Conservation (phyloP, 2,797 vertebrate genomes). For the Xiphophorus birchmanni region DNA sequence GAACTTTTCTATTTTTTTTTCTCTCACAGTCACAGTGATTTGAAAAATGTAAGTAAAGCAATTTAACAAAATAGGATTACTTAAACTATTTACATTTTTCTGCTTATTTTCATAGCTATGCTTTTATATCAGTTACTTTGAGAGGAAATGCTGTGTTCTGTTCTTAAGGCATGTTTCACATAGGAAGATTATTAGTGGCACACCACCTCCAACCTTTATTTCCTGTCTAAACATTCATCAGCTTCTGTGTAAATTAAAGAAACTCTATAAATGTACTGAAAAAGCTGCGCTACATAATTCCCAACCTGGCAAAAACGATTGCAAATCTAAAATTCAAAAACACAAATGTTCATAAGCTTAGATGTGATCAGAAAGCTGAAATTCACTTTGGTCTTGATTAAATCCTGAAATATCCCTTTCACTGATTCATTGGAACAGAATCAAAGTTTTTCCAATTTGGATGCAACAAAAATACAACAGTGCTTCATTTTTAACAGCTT, state of each 20-base stretch:
- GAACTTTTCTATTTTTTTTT: not conserved
- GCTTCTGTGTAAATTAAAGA: not conserved
- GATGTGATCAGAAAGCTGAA: not conserved
- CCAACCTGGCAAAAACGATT: not conserved
- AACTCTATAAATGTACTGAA: not conserved
- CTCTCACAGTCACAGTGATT: not conserved
- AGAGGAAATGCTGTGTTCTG: not conserved
- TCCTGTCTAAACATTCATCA: not conserved
- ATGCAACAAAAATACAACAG: not conserved
- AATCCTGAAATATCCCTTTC: not conserved
- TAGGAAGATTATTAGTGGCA: not conserved
- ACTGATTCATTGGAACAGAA: not conserved
- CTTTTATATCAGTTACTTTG: not conserved
- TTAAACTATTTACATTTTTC: not conserved
- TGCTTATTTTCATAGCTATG: not conserved
- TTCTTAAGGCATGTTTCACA: not conserved
- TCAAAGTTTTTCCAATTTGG: not conserved
- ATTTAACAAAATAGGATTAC: not conserved
- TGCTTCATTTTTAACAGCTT: conserved; percentile 12
- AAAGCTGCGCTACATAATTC: not conserved
- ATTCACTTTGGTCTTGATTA: not conserved
- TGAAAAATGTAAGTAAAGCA: not conserved
- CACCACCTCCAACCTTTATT: not conserved
- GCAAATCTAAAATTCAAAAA: not conserved
- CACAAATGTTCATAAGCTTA: not conserved